Evolutionary conservation across 2,888 invertebrate genomes (phyloP), one percentile per base, ranked within the genome.

Genomic region (Shargacucullia verbasci): DNA sequence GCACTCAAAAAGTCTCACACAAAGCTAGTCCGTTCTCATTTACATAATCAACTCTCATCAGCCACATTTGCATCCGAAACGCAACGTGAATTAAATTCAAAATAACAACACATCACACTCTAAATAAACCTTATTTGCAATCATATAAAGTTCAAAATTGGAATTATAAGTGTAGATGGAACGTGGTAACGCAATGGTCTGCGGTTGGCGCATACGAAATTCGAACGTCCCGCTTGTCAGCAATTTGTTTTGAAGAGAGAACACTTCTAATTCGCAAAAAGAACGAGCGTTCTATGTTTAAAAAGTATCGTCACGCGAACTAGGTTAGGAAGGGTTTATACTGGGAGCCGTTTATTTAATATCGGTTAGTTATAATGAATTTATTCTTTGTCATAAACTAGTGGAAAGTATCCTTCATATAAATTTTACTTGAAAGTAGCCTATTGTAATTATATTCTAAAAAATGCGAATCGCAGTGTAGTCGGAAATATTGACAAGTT

Each of bases 201-300:
- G 85, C 80, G 86, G 86, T 84, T 85, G 79, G 80, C 81, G 83
- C 81, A 89, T 91, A 66, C 90, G 88, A 89, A 90, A 88, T 88
- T 87, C 81, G 83, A 90, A 87, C 89, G 87, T 89, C 90, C 88
- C 87, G 86, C 88, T 87, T 93, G 92, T 92, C 93, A 92, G 93
- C 93, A 94, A 94, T 92, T 94, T 93, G 89, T 92, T 92, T 92
- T 91, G 91, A 91, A 91, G 85, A 88, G 88, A 91, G 91, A 93
- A 89, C 89, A 91, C 89, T 91, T 92, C 90, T 91, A 93, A 93
- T 91, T 92, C 86, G 90, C 88, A 90, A 92, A 92, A 92, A 90
- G 89, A 92, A 91, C 85, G 87, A 90, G 75, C 80, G 82, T 85
- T 90, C 90, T 91, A 91, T 89, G 88, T 89, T 93, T 92, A 88